Base-by-base conservation (phyloP, 2,888 invertebrate genomes). In the Pristionchus fissidentatus region DNA sequence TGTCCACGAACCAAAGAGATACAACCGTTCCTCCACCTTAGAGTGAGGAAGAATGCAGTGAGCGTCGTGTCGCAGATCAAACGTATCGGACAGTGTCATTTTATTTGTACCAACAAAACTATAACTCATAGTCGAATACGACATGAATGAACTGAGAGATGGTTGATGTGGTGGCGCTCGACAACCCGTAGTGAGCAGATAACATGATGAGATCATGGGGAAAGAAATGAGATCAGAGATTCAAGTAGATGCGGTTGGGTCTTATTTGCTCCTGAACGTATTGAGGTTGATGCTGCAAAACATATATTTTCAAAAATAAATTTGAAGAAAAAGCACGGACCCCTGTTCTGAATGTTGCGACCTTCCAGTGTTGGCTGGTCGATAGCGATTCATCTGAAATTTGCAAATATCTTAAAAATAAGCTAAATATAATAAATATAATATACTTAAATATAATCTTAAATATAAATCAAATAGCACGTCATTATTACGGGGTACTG, bases 311-410 rank as follows among this genome's bases (percentile, higher is more conserved):
- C n/a, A n/a, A n/a, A n/a, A n/a, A n/a, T n/a, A n/a, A n/a, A n/a
- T n/a, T n/a, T n/a, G n/a, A n/a, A n/a, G n/a, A n/a, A n/a, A n/a
- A n/a, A n/a, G n/a, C n/a, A n/a, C 62, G 32, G 32, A 62, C 62
- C 22, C 55, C 22, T 55, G 15, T 35, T 62, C 35, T 10, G 62
- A 15, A 35, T 35, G 19, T 35, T 62, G 62, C 32, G 62, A n/a
- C n/a, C n/a, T n/a, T n/a, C n/a, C n/a, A n/a, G n/a, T n/a, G 62
- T 35, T 62, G 62, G 1, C 62, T 35, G 10, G 62, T 62, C 35
- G 62, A 62, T 62, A 62, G 32, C 62, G 62, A 62, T 62, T 62
- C 22, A 62, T 35, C 62, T 62, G 32, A 19, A 62, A 62, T 29
- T n/a, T 8, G 7, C 10, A 35, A 35, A n/a, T n/a, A n/a, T n/a